Evolutionary conservation across 1,140 invertebrate species (phyloP), one percentile per base, ranked within the genome.

Genomic region (Apis laboriosa): DNA sequence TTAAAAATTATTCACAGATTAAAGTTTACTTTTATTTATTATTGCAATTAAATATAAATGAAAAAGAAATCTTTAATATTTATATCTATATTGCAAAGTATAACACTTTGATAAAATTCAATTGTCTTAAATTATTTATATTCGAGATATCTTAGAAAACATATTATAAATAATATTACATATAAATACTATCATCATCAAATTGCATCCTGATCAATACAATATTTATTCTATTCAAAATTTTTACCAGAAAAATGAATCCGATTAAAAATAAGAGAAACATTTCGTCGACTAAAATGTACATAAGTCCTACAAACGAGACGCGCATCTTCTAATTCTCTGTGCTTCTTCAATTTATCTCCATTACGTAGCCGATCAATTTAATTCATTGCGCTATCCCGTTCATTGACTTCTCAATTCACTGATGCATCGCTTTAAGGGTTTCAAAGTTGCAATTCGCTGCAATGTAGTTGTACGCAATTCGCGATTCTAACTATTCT

Each of bases 391-490:
- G 76, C n/a, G 34, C 67, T 77, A 77, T 67, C 74, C 49, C 74
- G 81, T 83, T 83, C 70, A 72, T 83, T 81, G 79, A 81, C 79
- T 81, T 72, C 81, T 78, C 76, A 64, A 83, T 78, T 78, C 71
- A 24, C 53, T 51, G 71, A 74, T 75, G 71, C 78, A 49, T 43
- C 34, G 72, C 63, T 81, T 81, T 63, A n/a, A 75, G 61, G 63
- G 72, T 75, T 76, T 75, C 72, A 34, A 67, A 67, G 72, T 76
- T 67, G 53, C 72, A 19, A 66, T 66, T 76, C 61, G 28, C 5
- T 34, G 58, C 28, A 63, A 34, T 34, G 21, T 21, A n/a, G 2
- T 53, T 17, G 61, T 28, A 53, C 49, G 49, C 17, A n/a, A 55
- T 71, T 79, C 67, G 17, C 12, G 15, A 78, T 43, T n/a, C 9